Evolutionary conservation across 2,888 invertebrate genomes (phyloP).

Genomic region (Parnassius orleans): DNA sequence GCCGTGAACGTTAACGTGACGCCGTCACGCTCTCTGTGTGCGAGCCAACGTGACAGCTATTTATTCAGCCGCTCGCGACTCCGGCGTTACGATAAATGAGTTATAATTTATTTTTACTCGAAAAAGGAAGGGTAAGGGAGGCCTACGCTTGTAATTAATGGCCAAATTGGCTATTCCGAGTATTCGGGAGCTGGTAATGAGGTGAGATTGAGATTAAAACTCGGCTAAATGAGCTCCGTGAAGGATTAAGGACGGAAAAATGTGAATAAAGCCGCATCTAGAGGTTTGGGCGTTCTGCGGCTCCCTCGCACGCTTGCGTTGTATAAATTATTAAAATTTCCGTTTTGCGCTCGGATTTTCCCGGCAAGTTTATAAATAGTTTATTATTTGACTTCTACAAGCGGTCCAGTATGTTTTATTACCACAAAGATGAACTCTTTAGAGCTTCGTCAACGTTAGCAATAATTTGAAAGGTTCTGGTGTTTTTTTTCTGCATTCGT

Average conservation of each 20-base stretch:
- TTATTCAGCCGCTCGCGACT: constrained; percentile 58
- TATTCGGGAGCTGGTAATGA: constrained; percentile 77
- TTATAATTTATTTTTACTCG: constrained; percentile 80
- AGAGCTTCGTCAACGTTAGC: neutral
- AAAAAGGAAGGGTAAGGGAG: constrained; percentile 72
- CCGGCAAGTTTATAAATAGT: constrained; percentile 25
- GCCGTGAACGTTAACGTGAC: constrained; percentile 58
- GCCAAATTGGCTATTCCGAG: constrained; percentile 78
- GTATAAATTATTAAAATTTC: constrained; percentile 43
- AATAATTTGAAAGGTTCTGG: neutral
- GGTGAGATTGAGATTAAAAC: constrained; percentile 79
- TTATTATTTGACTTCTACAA: constrained; percentile 23
- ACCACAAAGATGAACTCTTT: constrained; percentile 8
- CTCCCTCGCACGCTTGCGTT: constrained; percentile 15
- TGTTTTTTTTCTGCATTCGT: too few species aligned
- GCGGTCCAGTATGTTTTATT: constrained; percentile 19
- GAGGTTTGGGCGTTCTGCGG: constrained; percentile 3
- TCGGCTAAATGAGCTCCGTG: constrained; percentile 70
- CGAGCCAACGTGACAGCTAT: constrained; percentile 65
- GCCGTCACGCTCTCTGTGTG: constrained; percentile 51
- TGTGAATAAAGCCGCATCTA: constrained; percentile 27
- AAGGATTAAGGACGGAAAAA: constrained; percentile 61
- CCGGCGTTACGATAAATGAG: constrained; percentile 72
- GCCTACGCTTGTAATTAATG: constrained; percentile 70
- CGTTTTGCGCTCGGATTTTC: constrained; percentile 27